Conservation (phyloP, 1,140 invertebrate species). For the Hetaerina americana region DNA sequence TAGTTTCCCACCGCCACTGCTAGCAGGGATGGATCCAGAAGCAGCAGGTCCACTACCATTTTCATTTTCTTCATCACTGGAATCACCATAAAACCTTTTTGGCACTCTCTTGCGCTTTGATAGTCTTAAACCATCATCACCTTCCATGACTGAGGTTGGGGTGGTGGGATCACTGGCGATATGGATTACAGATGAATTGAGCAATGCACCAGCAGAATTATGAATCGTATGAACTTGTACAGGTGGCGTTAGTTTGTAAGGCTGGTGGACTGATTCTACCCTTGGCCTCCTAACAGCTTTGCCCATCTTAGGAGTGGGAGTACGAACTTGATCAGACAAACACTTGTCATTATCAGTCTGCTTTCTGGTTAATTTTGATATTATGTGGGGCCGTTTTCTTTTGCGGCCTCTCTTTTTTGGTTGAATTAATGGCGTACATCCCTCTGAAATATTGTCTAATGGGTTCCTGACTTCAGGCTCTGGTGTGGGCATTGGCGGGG, state of each 20-base stretch:
- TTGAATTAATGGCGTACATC: neutral
- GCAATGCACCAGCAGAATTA: neutral
- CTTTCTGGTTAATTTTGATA: neutral
- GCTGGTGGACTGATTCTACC: neutral
- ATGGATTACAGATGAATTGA: neutral
- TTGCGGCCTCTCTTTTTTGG: neutral
- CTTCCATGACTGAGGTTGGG: neutral
- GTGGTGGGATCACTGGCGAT: neutral
- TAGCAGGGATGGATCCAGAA: neutral
- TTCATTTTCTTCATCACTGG: constrained; percentile 62
- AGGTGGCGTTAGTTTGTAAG: neutral
- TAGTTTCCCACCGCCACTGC: neutral
- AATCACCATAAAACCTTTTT: constrained; percentile 74
- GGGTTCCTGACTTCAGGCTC: neutral
- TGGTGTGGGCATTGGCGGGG: neutral
- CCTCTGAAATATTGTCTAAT: neutral
- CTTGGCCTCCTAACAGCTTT: neutral
- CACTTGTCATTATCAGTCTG: neutral
- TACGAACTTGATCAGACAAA: neutral
- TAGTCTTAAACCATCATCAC: neutral
- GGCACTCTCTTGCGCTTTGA: constrained; percentile 60
- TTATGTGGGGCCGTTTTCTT: neutral
- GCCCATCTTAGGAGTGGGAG: neutral
- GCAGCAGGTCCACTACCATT: neutral
- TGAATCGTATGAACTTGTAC: neutral